phyloP scores from a whole-genome alignment of 2,797 vertebrate species.

The Acridotheres tristis region DNA sequence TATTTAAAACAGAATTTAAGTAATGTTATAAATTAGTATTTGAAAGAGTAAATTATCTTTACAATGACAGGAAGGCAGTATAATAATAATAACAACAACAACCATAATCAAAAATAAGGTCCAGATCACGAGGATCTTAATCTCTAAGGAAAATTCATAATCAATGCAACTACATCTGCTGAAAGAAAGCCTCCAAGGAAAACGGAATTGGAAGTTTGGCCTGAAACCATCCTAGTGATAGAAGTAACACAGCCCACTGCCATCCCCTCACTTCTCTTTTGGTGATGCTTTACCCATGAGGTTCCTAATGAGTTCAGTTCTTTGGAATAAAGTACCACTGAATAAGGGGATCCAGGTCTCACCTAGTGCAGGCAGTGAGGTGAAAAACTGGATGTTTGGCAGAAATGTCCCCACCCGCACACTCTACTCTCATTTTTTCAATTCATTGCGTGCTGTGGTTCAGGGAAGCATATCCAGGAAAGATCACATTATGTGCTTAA shows the following conservation, averaged over 20 bases:
- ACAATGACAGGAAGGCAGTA: neutral
- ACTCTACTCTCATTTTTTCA: neutral
- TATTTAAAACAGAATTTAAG: neutral
- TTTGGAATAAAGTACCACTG: neutral
- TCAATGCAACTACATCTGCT: neutral
- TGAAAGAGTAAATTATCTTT: neutral
- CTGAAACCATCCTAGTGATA: neutral
- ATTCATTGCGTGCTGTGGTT: rapidly evolving
- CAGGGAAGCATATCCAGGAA: neutral
- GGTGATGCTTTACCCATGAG: neutral
- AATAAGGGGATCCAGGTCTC: neutral
- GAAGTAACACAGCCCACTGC: neutral
- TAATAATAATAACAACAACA: neutral
- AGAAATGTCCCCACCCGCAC: neutral
- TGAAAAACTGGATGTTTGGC: neutral
- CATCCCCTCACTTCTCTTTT: neutral
- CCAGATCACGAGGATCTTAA: neutral
- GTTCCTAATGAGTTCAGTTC: neutral
- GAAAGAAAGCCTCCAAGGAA: neutral
- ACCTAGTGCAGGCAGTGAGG: neutral
- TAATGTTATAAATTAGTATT: neutral
- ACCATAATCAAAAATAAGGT: neutral
- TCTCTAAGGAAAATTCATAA: neutral
- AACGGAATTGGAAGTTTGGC: neutral
- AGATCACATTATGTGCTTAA: neutral